A percentile compares a stretch with the other conserved stretches of the same genome.
phyloP scores from a whole-genome alignment of 2,113 vertebrate species.

The Syrmaticus mikado region DNA sequence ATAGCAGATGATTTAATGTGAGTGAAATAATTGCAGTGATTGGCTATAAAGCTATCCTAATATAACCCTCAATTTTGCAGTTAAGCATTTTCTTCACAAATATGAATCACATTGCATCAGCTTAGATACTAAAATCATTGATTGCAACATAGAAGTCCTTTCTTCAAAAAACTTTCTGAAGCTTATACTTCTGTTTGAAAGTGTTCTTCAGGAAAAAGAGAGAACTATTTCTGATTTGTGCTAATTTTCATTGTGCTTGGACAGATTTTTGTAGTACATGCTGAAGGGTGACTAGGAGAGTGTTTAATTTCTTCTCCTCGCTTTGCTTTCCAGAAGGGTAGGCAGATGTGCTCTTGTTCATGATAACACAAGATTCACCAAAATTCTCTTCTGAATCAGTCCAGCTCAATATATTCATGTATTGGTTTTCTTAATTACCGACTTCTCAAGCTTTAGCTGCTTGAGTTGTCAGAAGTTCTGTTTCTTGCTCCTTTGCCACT shows the following conservation, averaged over 20 bases:
- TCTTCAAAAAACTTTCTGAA: neutral
- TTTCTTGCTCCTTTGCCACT: neutral
- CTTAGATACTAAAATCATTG: neutral
- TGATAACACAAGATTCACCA: neutral
- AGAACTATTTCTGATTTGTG: neutral
- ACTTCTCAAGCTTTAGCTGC: neutral
- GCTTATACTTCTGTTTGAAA: neutral
- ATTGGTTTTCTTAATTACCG: neutral
- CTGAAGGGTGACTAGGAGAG: neutral
- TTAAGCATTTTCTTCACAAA: constrained; percentile 36
- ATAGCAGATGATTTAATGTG: constrained; percentile 33
- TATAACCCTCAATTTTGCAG: constrained; percentile 21
- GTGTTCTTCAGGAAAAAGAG: neutral
- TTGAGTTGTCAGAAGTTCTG: neutral
- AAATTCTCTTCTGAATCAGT: neutral
- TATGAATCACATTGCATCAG: constrained; percentile 5
- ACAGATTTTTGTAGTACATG: neutral
- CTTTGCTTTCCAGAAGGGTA: neutral
- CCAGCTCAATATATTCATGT: neutral
- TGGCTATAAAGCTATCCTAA: constrained; percentile 29
- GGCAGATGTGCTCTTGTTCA: neutral
- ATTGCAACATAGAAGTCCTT: neutral
- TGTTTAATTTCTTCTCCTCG: neutral
- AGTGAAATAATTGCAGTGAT: constrained; percentile 23
- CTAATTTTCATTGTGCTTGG: neutral